Evolutionary conservation across 2,888 invertebrate species (phyloP), one percentile per base, ranked within the genome.

Genomic region (Acleris cristana): DNA sequence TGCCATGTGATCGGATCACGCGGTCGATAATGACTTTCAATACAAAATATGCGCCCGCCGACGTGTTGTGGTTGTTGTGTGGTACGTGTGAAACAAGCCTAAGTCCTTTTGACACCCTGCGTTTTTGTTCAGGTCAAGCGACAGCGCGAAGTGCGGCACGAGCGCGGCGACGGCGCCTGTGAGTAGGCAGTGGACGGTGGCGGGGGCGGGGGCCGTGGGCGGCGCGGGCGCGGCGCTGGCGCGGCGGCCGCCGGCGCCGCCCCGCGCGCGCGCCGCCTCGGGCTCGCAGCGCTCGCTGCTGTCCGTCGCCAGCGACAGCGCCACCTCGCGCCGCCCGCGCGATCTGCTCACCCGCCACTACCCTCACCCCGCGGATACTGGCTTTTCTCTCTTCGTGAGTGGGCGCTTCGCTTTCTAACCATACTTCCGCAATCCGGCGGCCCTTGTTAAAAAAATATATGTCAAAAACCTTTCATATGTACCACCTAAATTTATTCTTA

Each of bases 111-210:
- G 12, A 52, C 18, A n/a, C n/a, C 14, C 19, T 14, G 16, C 55
- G 6, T 69, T 61, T 71, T 69, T 74, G 75, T 74, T 71, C 86
- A 95, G 95, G 87, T 95, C 95, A 78, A 95, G 95, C 81, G 95
- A 95, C 89, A 95, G 95, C 78, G 94, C 95, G 70, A 95, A 95
- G 78, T 94, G 94, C 83, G 87, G 89, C 67, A 86, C 87, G 86
- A 94, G 90, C 89, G 93, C 84, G 87, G 84, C 87, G 30, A 94
- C 89, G 93, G 95, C 86, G 92, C 95, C 82, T 93, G 89, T 89
- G 89, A 89, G 89, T 89, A 89, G 88, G 88, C 87, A 94, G 82
- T 94, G 94, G 90, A 79, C 80, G 71, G 77, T 69, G 73, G 71
- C 73, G 74, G 73, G 80, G 76, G 70, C 78, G 80, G 71, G 77